Evolutionary conservation across 2,888 invertebrate species (phyloP), one percentile per base, ranked within the genome.

Genomic region (Hemaris fuciformis): DNA sequence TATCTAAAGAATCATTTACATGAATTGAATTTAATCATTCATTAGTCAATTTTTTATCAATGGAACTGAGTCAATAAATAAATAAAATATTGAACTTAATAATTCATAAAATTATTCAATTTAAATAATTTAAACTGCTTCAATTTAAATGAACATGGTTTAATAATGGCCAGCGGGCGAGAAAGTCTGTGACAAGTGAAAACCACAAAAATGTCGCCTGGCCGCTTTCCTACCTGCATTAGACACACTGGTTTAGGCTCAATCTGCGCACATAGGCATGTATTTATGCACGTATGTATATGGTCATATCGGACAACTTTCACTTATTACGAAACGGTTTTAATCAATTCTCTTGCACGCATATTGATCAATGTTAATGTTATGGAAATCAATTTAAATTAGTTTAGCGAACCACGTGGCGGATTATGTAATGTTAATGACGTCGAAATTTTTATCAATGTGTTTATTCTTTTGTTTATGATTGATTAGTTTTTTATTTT

Each of bases 141-240:
- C n/a, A 38, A 48, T 43, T 45, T 13, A 45, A 45, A 45, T 45
- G 31, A 31, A 53, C 53, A 18, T 48, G 48, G 25, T 31, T 53
- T 31, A 15, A 53, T 31, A 48, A 15, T 31, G 46, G 46, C 61
- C 61, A 27, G 57, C 64, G 64, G 69, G 67, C 79, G 87, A 80
- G 89, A 90, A 91, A 89, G 89, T 78, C 72, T 42, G 60, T 64
- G 68, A 71, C 76, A 73, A 84, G 86, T 80, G 88, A 84, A 84
- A 88, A 82, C 76, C 64, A 73, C 80, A 84, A 85, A 87, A 88
- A 88, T 87, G 85, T 71, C 69, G 79, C 80, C 73, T 68, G 75
- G 71, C 83, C 73, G 82, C 89, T 90, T 90, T 90, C 85, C 77
- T 86, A 78, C 34, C 22, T 25, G 18, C 53, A 34, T 41, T 41